These are phyloP conservation scores for Poeciliopsis paucimaculata DNA, from an alignment of 2,797 vertebrate genomes.

Conservation along the genomic window DNA sequence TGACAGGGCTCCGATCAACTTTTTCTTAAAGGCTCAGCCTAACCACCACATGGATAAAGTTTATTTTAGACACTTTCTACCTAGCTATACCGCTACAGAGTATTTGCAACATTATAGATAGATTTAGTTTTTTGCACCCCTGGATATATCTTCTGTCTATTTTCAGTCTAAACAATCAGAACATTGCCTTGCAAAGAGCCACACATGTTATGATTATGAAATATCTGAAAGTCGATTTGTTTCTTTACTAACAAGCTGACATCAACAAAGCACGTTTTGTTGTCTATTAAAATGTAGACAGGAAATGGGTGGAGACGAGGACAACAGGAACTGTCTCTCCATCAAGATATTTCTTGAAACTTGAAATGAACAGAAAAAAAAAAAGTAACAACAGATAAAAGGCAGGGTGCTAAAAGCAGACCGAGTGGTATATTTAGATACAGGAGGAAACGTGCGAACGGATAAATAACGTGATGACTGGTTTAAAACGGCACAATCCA, in stretches of 20 bases:
- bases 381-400: not conserved
- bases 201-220: not conserved
- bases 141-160: not conserved
- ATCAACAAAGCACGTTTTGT: not conserved
- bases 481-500: slow-evolving; percentile 9
- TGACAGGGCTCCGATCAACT: not conserved
- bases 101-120: not conserved
- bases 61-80: not conserved
- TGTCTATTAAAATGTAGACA: not conserved
- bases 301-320: not conserved
- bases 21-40: not conserved
- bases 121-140: not conserved
- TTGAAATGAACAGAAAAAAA: not conserved
- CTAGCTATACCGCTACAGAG: not conserved
- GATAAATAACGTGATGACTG: slow-evolving; percentile 7
- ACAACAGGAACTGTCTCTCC: not conserved
- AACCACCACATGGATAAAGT: not conserved
- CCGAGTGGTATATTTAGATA: not conserved
- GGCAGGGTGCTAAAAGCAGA: not conserved
- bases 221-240: not conserved
- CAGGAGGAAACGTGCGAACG: not conserved
- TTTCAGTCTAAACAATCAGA: not conserved
- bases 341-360: not conserved
- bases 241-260: not conserved
- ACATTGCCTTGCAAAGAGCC: not conserved